Percentiles rank a stretch among this genome's conserved stretches.
phyloP scores from a whole-genome alignment of 1,140 invertebrate genomes.

The Papilio helenus region DNA sequence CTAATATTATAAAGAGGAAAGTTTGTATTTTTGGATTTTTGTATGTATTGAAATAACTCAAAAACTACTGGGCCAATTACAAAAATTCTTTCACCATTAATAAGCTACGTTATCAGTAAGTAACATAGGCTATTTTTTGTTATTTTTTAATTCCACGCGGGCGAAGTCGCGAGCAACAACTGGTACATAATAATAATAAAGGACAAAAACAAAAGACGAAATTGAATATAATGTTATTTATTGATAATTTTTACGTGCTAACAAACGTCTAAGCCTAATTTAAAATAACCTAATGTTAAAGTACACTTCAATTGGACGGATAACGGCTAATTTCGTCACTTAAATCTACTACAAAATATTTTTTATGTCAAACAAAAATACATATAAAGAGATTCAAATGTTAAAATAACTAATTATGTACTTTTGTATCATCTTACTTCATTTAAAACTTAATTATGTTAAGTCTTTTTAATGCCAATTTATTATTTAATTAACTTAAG shows the following conservation, averaged over 20 bases:
- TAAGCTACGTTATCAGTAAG: too few species aligned
- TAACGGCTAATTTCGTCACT: not conserved
- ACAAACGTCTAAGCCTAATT: conserved; percentile 1
- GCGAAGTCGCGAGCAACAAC: too few species aligned
- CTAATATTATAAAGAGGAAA: too few species aligned
- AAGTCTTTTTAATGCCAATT: not conserved
- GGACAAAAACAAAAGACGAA: conserved; percentile 33
- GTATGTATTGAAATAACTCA: too few species aligned
- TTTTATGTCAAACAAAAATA: not conserved
- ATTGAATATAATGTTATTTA: conserved; percentile 35
- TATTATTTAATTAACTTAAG: conserved; percentile 5
- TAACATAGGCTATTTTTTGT: too few species aligned
- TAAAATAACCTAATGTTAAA: not conserved
- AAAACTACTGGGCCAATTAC: too few species aligned
- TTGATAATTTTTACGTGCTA: conserved; percentile 1
- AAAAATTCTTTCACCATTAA: too few species aligned
- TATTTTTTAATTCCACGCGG: too few species aligned
- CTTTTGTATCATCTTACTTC: not conserved
- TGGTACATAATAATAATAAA: too few species aligned
- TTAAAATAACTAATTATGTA: conserved; percentile 4
- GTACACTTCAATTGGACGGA: conserved; percentile 14
- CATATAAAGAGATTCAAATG: not conserved
- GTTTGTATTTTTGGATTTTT: too few species aligned
- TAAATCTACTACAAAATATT: not conserved
- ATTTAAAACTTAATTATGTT: not conserved